phyloP scores from a whole-genome alignment of 2,797 vertebrate genomes.

The Sorex maritimensis region DNA sequence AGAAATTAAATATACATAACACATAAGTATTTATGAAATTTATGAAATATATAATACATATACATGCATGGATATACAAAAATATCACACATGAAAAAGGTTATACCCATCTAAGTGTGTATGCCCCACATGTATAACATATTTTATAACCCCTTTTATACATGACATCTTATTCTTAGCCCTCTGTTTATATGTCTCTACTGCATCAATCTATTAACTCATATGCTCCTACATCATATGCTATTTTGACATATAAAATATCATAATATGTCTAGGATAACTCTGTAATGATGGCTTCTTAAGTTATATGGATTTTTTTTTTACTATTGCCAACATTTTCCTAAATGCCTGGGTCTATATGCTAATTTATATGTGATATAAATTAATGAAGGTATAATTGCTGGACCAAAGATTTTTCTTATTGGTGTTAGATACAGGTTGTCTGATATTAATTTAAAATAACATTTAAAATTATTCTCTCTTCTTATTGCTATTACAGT shows the following conservation, averaged over 20 bases:
- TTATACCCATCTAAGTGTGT: neutral
- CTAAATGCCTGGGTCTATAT: neutral
- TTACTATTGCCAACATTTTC: neutral
- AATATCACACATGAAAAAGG: neutral
- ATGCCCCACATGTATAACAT: too few relatives aligned
- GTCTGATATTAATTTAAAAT: conserved; percentile 33
- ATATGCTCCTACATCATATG: neutral
- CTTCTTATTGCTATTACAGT: conserved; percentile 31
- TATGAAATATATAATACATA: neutral
- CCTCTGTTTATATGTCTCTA: conserved; percentile 24
- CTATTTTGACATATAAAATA: conserved; percentile 50
- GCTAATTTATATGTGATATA: neutral
- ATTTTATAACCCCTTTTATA: conserved; percentile 23
- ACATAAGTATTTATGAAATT: neutral
- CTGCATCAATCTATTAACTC: neutral
- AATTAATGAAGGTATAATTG: conserved; percentile 25
- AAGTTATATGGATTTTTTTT: neutral
- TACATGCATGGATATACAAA: neutral
- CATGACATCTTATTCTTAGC: neutral
- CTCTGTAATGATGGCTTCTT: conserved; percentile 25
- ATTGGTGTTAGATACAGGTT: conserved; percentile 18
- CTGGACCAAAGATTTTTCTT: neutral
- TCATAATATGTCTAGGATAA: neutral
- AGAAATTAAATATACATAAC: neutral
- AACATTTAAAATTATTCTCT: conserved; percentile 60